Base-by-base conservation (phyloP, 2,797 vertebrate species). In the Etheostoma perlongum region DNA sequence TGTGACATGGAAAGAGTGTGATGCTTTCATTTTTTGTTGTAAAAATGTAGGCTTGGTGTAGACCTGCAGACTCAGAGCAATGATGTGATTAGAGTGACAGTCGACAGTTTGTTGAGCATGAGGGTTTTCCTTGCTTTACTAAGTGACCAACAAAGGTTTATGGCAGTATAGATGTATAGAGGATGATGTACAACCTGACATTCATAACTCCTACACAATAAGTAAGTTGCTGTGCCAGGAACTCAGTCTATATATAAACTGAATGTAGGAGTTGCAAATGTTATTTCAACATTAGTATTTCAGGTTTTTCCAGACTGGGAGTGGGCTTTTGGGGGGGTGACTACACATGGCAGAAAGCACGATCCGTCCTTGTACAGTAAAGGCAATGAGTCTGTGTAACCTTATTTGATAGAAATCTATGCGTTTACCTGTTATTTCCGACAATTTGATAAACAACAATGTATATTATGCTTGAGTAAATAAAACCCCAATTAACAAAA, bases 1-100 rank as follows among this genome's bases (percentile, higher is more conserved):
- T 84, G 74, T 92, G 85, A 84, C 81, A 85, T 53, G 71, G 72
- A 84, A 83, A 85, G 82, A 85, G 63, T 82, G 71, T 71, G 67
- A 86, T 72, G 70, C 57, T 79, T 85, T 88, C 51, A 65, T 74
- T 79, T 83, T 84, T 76, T 78, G 60, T 70, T 66, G 71, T 75
- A 73, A 74, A 71, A 71, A 77, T 67, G 76, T 72, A 70, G 65
- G 71, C 76, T 67, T 61, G 48, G 47, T 76, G 59, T 67, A 72
- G 66, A 76, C 48, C 82, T 81, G 67, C 64, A 69, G 82, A 80
- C 84, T 59, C 23, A 5, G 36, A 67, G 74, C 57, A 36, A 60
- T 73, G 82, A 85, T 71, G 59, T 86, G 85, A 85, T 70, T 76
- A 79, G 63, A 76, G 74, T 88, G 87, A 89, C 82, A 81, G 73